phyloP scores from a whole-genome alignment of 2,113 vertebrate species.

The Podarcis cretensis region DNA sequence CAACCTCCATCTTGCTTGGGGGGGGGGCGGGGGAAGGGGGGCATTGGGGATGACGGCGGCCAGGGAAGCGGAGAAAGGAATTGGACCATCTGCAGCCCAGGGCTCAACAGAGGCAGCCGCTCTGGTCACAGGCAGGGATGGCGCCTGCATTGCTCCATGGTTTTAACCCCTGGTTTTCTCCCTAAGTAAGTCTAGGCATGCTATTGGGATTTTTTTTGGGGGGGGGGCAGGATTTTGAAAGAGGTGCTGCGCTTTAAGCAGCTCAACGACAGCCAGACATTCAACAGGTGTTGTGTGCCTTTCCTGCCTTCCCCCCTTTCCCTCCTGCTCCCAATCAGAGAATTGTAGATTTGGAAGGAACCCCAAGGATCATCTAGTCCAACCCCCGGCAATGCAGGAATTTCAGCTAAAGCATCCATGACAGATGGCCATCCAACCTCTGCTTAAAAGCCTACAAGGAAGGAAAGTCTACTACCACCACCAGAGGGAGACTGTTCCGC shows the following conservation, averaged over 20 bases:
- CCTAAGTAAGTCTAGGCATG: neutral
- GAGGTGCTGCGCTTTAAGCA: neutral
- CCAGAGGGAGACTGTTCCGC: too few species aligned
- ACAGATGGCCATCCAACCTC: neutral
- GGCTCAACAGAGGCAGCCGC: neutral
- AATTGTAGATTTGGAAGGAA: too few species aligned
- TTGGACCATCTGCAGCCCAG: neutral
- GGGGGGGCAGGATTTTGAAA: neutral
- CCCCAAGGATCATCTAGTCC: too few species aligned
- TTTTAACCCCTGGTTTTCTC: slow-evolving; percentile 14
- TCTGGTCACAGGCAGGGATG: neutral
- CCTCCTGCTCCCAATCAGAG: neutral
- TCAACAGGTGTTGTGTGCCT: neutral
- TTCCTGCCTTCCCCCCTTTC: neutral
- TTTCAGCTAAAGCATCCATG: neutral
- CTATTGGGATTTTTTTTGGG: neutral
- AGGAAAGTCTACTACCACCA: too few species aligned
- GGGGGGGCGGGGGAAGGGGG: neutral
- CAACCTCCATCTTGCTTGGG: neutral
- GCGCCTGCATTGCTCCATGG: neutral
- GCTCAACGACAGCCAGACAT: neutral
- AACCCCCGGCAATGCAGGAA: too few species aligned
- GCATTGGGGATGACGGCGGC: neutral
- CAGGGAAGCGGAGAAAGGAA: neutral
- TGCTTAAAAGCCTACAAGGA: too few species aligned